Conservation (phyloP, 1,140 invertebrate genomes). For the Atta cephalotes region DNA sequence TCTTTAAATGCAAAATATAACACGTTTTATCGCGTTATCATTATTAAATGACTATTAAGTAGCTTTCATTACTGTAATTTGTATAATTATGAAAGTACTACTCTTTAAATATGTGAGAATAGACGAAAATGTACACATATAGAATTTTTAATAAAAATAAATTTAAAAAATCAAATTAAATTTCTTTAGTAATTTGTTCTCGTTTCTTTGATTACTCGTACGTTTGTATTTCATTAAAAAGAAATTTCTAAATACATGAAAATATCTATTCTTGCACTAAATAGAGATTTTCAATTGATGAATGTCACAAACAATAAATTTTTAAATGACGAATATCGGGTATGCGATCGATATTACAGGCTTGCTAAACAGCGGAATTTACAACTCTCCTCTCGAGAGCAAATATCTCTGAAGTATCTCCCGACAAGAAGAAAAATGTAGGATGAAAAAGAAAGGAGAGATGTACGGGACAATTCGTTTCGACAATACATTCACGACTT, state of each 20-base stretch:
- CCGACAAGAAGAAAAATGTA: slow-evolving; percentile 12
- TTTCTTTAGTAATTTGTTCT: not conserved
- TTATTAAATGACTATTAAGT: not conserved
- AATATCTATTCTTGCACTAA: not conserved
- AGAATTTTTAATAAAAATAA: not conserved
- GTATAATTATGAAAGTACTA: not conserved
- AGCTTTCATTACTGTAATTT: not conserved
- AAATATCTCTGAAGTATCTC: slow-evolving; percentile 46
- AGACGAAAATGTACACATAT: not conserved
- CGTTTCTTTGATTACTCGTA: not conserved
- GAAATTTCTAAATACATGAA: not conserved
- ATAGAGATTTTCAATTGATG: not conserved
- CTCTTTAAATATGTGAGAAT: not conserved
- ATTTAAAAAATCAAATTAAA: not conserved
- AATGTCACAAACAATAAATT: slow-evolving; percentile 25
- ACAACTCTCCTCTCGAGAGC: slow-evolving; percentile 28
- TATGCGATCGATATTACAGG: slow-evolving; percentile 47
- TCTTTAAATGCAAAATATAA: not conserved
- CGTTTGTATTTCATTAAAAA: not conserved
- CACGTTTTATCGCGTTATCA: no score
- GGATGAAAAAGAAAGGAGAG: not conserved
- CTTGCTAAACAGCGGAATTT: slow-evolving; percentile 57
- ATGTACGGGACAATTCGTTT: slow-evolving; percentile 63
- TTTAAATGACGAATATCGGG: slow-evolving; percentile 40
- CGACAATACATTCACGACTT: slow-evolving; percentile 65